Conservation (phyloP, 2,113 vertebrate species). For the Atrichornis clamosus region DNA sequence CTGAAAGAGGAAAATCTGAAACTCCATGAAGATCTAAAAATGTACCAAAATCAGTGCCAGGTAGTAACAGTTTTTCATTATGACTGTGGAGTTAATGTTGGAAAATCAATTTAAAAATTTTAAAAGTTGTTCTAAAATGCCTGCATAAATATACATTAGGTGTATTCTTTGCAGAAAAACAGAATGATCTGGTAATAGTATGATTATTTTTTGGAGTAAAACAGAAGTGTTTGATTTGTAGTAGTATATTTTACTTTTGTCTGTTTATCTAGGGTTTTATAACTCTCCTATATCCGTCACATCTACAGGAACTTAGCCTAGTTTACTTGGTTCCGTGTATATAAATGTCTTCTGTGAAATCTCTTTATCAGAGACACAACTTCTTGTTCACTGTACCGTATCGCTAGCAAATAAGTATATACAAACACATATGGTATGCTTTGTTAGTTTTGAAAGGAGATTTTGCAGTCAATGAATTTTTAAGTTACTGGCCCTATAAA, state of each 20-base stretch:
- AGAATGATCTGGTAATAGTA: neutral
- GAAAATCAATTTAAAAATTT: neutral
- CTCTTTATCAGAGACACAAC: neutral
- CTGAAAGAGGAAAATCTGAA: conserved; percentile 75
- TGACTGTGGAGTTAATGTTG: neutral
- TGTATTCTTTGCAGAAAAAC: neutral
- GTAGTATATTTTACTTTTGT: neutral
- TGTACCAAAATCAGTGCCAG: conserved; percentile 73
- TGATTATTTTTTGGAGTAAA: neutral
- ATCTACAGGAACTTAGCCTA: neutral
- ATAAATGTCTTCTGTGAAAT: neutral
- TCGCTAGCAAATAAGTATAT: neutral
- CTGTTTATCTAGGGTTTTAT: neutral
- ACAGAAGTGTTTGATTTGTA: neutral
- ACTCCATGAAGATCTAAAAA: conserved; percentile 69
- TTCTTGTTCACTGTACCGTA: neutral
- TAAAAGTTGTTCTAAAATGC: neutral
- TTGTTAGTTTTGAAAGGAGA: neutral
- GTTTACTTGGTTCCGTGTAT: neutral
- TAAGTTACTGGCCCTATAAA: neutral
- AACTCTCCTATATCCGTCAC: neutral
- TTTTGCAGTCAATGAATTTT: neutral
- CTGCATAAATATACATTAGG: neutral
- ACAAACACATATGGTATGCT: neutral
- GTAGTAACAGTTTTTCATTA: conserved; percentile 24